phyloP scores from a whole-genome alignment of 2,888 invertebrate species.

The Dynastes grantii region DNA sequence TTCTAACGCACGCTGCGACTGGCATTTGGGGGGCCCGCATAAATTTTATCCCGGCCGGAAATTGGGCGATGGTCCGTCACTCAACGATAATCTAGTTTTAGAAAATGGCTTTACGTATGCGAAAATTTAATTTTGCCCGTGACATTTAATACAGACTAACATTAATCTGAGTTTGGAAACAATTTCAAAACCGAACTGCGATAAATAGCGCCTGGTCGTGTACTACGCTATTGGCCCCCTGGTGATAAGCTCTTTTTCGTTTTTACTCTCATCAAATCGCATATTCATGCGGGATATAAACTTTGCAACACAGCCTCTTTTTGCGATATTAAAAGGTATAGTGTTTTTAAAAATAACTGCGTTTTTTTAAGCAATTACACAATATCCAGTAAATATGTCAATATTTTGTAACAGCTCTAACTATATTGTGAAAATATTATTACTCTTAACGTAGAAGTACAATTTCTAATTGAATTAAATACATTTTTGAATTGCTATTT shows the following conservation, averaged over 20 bases:
- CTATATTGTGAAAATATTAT: no score
- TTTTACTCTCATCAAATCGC: not conserved
- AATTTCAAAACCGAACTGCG: conserved; percentile 34
- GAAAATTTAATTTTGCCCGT: conserved; percentile 30
- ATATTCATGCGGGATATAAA: not conserved
- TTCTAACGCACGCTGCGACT: not conserved
- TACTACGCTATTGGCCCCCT: not conserved
- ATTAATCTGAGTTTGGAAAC: conserved; percentile 37
- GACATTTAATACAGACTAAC: conserved; percentile 33
- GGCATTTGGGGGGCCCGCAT: not conserved
- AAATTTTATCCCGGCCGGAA: not conserved
- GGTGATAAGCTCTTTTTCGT: not conserved
- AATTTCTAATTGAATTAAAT: no score
- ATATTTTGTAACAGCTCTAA: no score
- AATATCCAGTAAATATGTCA: no score
- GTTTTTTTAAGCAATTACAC: no score
- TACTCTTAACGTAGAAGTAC: no score
- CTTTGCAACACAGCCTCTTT: not conserved
- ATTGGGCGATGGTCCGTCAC: conserved; percentile 18
- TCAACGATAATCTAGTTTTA: conserved; percentile 24
- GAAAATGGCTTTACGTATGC: conserved; percentile 34
- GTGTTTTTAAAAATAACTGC: no score
- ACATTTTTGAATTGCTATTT: no score
- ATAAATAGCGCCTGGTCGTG: not conserved
- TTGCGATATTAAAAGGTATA: no score